These are phyloP conservation scores for Dinomys branickii DNA, from an alignment of 2,113 vertebrate genomes.

Conservation along the genomic window DNA sequence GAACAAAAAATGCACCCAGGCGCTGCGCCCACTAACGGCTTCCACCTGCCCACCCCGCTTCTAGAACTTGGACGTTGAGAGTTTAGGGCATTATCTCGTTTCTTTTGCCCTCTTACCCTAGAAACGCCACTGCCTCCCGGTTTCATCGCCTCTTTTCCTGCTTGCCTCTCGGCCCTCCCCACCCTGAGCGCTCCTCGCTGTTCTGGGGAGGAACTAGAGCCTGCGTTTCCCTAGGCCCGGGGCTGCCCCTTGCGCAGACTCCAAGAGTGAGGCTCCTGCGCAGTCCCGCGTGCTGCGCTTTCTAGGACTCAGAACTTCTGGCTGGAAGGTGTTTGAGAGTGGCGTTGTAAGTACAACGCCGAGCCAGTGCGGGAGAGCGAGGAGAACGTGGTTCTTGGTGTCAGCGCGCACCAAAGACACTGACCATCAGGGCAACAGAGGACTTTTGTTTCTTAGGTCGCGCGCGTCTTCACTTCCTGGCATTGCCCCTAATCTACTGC, in stretches of 20 bases:
- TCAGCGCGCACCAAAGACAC: conserved; percentile 65
- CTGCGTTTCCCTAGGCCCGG: conserved; percentile 50
- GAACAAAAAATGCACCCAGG: background rate
- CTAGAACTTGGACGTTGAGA: background rate
- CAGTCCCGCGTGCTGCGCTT: conserved; percentile 60
- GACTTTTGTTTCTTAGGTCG: background rate
- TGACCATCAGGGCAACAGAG: background rate
- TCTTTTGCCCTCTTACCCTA: background rate
- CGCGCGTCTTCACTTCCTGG: background rate
- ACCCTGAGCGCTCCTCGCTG: background rate
- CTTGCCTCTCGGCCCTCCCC: background rate
- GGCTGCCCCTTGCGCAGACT: conserved; percentile 49
- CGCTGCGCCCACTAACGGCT: background rate
- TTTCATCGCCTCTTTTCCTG: background rate
- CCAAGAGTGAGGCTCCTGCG: conserved; percentile 69
- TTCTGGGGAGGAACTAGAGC: conserved; percentile 52
- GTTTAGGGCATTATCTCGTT: background rate
- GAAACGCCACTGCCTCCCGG: background rate
- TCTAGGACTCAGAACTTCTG: conserved; percentile 28
- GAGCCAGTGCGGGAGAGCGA: background rate
- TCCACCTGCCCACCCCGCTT: background rate
- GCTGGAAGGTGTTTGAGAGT: background rate
- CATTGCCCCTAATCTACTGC: background rate
- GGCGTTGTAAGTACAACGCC: conserved; percentile 28
- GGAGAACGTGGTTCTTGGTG: background rate